Base-by-base conservation (phyloP, 2,797 vertebrate genomes). In the Falco peregrinus region DNA sequence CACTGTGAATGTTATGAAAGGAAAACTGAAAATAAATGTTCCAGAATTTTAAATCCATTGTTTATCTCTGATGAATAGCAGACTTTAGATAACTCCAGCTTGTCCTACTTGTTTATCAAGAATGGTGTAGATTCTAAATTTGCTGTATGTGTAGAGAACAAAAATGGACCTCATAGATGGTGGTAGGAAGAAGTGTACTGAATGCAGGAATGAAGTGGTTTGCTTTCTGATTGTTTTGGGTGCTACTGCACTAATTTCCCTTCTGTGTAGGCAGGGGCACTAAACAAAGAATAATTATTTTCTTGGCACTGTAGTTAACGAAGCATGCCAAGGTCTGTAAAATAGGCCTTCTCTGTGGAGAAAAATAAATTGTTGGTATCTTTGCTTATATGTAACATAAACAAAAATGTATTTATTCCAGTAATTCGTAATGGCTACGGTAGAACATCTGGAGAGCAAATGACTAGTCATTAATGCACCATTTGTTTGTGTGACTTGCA, bases 401-500 rank as follows among this genome's bases (percentile, higher is more conserved):
- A 67, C 24, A 91, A 63, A 94, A 92, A 76, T 83, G 16, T 12
- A 77, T 93, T 94, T 95, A 39, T 65, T 84, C 92, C 47, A 87
- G 0, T 94, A 88, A 78, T 75, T 76, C 35, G 17, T 54, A 54
- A 56, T 95, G 78, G 26, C 69, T 93, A 2, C 83, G 69, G 48
- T 41, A 79, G 73, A 90, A 91, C 74, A 87, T 96, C 84, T 94
- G 92, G 94, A 89, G 87, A 80, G 87, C 75, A 92, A 92, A 81
- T 69, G 73, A 48, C 33, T 57, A 29, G 68, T 90, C 83, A 51
- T 63, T 97, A 96, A 95, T 71, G 67, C 77, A 64, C 37, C 79
- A 15, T 93, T 91, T 93, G 70, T 96, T 95, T 68, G 15, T 82
- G 56, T 97, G 91, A 65, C 65, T 96, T 97, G 64, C 98, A 99